These are phyloP conservation scores for Spialia ferax DNA, from an alignment of 2,888 invertebrate genomes.

Conservation along the genomic window DNA sequence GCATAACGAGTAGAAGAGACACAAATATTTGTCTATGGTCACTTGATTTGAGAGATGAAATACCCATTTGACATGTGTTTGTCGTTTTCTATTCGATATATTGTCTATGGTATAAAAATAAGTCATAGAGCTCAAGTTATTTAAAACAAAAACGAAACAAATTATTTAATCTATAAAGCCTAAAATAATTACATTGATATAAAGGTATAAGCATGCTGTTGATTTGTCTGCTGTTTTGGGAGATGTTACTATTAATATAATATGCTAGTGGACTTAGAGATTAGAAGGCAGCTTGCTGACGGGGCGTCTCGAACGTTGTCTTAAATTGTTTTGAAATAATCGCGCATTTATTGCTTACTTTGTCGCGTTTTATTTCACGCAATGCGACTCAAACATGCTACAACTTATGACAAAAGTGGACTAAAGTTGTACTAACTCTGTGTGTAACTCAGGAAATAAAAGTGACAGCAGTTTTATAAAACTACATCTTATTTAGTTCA, in stretches of 20 bases:
- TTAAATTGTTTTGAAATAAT: too few species aligned
- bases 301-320: not conserved
- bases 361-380: not conserved
- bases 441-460: too few species aligned
- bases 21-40: not conserved
- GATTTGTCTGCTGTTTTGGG: constrained; percentile 21
- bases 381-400: not conserved
- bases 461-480: too few species aligned
- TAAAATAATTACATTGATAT: not conserved
- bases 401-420: too few species aligned
- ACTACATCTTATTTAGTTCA: too few species aligned
- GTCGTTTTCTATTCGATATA: not conserved
- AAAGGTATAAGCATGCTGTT: too few species aligned
- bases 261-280: constrained; percentile 22
- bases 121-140: constrained; percentile 45
- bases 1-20: not conserved
- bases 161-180: constrained; percentile 18
- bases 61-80: not conserved
- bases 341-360: not conserved
- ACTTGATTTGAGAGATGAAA: not conserved
- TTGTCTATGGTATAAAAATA: constrained; percentile 24
- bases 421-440: too few species aligned
- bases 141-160: constrained; percentile 28
- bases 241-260: constrained; percentile 16
- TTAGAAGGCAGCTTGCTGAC: constrained; percentile 9